Evolutionary conservation across 2,888 invertebrate genomes (phyloP).

Genomic region (Gastracanthus pulcherrimus): DNA sequence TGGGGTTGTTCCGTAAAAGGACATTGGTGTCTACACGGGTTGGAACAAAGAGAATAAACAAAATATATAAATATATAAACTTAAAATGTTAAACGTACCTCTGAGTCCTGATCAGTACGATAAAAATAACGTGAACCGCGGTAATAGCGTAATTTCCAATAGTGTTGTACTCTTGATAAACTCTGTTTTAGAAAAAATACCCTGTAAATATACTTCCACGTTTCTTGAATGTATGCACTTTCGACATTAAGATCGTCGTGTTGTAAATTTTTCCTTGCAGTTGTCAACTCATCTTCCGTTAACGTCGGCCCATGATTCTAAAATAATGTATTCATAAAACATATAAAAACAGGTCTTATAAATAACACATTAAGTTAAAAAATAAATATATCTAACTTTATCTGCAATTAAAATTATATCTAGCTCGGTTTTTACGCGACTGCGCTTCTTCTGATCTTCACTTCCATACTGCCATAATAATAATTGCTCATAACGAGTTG

Average conservation of each 20-base stretch:
- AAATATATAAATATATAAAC: no score
- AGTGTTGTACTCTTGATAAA: constrained; percentile 90
- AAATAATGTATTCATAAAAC: no score
- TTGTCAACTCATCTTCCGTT: constrained; percentile 93
- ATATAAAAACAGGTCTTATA: neutral
- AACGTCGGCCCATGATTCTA: constrained; percentile 86
- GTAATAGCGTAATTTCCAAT: no score
- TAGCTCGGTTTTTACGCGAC: constrained; percentile 88
- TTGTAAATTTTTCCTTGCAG: constrained; percentile 94
- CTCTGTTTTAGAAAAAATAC: constrained; percentile 90
- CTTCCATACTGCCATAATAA: constrained; percentile 89
- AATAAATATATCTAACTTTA: no score
- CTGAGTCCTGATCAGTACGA: constrained; percentile 83
- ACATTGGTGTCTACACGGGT: no score
- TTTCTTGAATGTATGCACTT: constrained; percentile 89
- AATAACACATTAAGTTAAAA: neutral
- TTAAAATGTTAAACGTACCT: constrained; percentile 73
- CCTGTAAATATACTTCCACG: constrained; percentile 95
- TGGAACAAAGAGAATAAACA: no score
- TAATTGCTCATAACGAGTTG: constrained; percentile 84
- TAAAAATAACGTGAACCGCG: constrained; percentile 99
- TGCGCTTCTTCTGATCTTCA: constrained; percentile 88
- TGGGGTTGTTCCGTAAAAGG: no score
- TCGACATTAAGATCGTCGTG: constrained; percentile 88
- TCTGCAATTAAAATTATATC: constrained; percentile 88